Conservation (phyloP, 2,797 vertebrate genomes). For the Siniperca obscura region DNA sequence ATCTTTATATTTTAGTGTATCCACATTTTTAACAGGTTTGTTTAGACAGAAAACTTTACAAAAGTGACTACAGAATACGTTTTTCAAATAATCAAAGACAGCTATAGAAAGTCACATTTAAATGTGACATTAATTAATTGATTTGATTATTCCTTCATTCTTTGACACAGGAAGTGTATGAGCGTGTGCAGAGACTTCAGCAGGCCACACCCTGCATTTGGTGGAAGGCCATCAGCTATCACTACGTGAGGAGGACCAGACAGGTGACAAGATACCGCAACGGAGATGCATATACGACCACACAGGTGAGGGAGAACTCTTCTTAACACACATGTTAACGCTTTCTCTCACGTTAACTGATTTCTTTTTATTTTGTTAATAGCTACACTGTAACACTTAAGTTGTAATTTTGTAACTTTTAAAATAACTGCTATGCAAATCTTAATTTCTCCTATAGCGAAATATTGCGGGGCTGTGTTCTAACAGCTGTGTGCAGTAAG, state of each 20-base stretch:
- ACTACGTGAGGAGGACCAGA: constrained; percentile 91
- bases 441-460: constrained; percentile 40
- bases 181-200: constrained; percentile 90
- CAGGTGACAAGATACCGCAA: constrained; percentile 94
- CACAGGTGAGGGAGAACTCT: constrained; percentile 75
- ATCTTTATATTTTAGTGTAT: neutral
- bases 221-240: constrained; percentile 98
- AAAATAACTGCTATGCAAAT: constrained; percentile 44
- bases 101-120: neutral
- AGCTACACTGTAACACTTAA: constrained; percentile 7
- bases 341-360: neutral
- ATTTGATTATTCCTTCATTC: neutral
- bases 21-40: neutral
- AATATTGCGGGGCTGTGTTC: constrained; percentile 38
- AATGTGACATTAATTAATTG: neutral
- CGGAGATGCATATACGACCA: constrained; percentile 93
- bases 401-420: constrained; percentile 14
- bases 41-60: neutral
- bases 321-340: neutral
- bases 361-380: neutral
- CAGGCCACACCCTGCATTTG: constrained; percentile 93
- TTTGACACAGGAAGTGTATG: constrained; percentile 85
- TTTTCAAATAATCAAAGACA: neutral
- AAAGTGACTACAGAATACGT: neutral
- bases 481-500: constrained; percentile 51